Evolutionary conservation across 2,888 invertebrate species (phyloP).

Genomic region (Diarsia dahlii): DNA sequence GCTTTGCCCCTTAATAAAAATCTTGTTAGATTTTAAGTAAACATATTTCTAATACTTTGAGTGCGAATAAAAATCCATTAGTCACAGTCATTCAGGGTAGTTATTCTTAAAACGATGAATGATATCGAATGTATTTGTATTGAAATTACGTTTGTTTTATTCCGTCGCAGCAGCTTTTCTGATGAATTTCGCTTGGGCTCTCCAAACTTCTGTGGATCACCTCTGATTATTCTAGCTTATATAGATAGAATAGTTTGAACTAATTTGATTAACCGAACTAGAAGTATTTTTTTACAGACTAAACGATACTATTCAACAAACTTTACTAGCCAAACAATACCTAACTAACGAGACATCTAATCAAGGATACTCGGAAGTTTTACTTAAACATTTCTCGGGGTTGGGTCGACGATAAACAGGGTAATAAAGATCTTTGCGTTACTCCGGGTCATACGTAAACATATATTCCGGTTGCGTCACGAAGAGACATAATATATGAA

Average conservation of each 20-base stretch:
- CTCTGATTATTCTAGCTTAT: too few species aligned
- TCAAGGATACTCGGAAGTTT: slow-evolving; percentile 54
- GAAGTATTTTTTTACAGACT: too few species aligned
- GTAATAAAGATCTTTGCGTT: slow-evolving; percentile 59
- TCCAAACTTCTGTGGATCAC: neutral
- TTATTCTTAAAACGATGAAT: neutral
- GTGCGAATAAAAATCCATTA: neutral
- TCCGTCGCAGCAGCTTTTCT: neutral
- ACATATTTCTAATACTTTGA: neutral
- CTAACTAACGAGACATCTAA: slow-evolving; percentile 47
- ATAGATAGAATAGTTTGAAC: too few species aligned
- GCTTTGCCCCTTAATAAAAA: neutral
- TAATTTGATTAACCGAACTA: too few species aligned
- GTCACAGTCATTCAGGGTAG: too few species aligned
- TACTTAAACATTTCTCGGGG: slow-evolving; percentile 49
- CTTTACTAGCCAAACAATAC: slow-evolving; percentile 3
- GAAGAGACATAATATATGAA: slow-evolving; percentile 32
- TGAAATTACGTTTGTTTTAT: neutral
- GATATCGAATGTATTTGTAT: neutral
- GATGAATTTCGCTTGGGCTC: neutral
- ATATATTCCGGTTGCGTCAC: slow-evolving; percentile 52
- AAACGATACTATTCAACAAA: neutral
- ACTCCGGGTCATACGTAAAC: slow-evolving; percentile 57
- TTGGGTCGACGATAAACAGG: slow-evolving; percentile 63
- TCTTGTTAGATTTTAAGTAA: neutral